Percentiles rank a stretch among this genome's conserved stretches.
These are phyloP conservation scores for Lasioglossum leucozonium DNA, from an alignment of 2,888 invertebrate species.

Conservation along the genomic window DNA sequence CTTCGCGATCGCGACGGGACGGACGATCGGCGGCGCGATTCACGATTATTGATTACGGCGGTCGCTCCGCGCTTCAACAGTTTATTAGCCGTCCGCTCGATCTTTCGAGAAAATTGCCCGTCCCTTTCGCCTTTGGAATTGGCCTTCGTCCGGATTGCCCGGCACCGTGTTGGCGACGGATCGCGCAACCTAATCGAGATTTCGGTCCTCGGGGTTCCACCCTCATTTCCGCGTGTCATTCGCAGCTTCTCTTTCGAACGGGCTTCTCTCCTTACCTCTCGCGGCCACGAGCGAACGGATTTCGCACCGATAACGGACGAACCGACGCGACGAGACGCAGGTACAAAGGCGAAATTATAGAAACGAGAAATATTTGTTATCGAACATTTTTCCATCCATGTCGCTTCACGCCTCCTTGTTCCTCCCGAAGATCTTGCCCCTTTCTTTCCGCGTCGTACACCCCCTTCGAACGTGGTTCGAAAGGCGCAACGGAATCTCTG, in stretches of 20 bases:
- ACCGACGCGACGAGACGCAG: too few species aligned
- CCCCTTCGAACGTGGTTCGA: conserved; percentile 12
- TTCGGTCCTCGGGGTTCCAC: conserved; percentile 21
- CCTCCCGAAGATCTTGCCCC: not conserved
- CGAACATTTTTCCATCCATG: too few species aligned
- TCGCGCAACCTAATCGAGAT: conserved; percentile 26
- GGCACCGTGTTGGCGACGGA: not conserved
- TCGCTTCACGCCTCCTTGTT: too few species aligned
- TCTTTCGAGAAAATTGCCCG: too few species aligned
- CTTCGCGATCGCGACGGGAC: not conserved
- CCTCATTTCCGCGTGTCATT: conserved; percentile 81
- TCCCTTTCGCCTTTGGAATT: not conserved
- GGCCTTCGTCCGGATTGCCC: not conserved
- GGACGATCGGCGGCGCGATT: not conserved
- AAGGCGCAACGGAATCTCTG: conserved; percentile 39
- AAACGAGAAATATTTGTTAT: too few species aligned
- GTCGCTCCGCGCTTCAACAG: too few species aligned
- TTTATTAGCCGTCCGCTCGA: too few species aligned
- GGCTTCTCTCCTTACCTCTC: not conserved
- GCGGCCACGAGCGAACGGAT: not conserved
- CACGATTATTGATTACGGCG: not conserved
- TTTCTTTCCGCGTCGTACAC: not conserved
- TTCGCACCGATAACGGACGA: not conserved
- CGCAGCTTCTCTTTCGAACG: conserved; percentile 60
- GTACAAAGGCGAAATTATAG: too few species aligned